Evolutionary conservation across 2,113 vertebrate species (phyloP), one percentile per base, ranked within the genome.

Genomic region (Hucho hucho): DNA sequence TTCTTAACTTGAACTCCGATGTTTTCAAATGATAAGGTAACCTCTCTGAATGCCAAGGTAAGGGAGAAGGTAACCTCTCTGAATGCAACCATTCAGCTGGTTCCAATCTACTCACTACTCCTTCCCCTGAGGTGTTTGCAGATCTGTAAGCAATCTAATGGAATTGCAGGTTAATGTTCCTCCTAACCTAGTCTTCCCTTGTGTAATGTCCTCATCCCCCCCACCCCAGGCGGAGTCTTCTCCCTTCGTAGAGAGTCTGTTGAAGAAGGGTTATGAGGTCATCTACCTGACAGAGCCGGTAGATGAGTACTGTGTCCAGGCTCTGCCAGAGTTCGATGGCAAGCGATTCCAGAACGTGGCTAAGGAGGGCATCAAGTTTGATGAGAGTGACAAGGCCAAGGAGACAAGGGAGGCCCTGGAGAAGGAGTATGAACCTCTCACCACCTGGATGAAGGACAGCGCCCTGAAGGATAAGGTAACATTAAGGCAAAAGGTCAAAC

Each of bases 181-280:
- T 43, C 37, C 37, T 43, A 43, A 43, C 37, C 9, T 43, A 43
- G 2, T 43, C 9, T 12, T 11, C 37, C 37, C 37, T 11, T 43
- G 37, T 43, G 37, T 43, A 12, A 43, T 43, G 37, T 11, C 9
- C 9, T 3, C 37, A 0, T 7, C 2, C 37, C 3, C 28, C 3
- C 28, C n/a, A n/a, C 28, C 9, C 2, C 71, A 99, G 98, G 97
- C 96, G 0, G 96, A 99, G 84, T 96, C 97, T 6, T 99, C 98
- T 43, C 98, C 98, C 0, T 99, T 99, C 70, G 97, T 99, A 28
- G 98, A 99, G 84, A 92, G 87, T 7, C 93, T 99, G 74, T 93
- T 99, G 91, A 99, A 98, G 89, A 99, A 98, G 78, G 98, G 97
- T 70, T 97, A 98, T n/a, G 98, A 99, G 90, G 98, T 99, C 24